Percentiles rank a stretch among this genome's conserved stretches.
Conservation (phyloP, 2,797 vertebrate species). For the Lithobates pipiens region DNA sequence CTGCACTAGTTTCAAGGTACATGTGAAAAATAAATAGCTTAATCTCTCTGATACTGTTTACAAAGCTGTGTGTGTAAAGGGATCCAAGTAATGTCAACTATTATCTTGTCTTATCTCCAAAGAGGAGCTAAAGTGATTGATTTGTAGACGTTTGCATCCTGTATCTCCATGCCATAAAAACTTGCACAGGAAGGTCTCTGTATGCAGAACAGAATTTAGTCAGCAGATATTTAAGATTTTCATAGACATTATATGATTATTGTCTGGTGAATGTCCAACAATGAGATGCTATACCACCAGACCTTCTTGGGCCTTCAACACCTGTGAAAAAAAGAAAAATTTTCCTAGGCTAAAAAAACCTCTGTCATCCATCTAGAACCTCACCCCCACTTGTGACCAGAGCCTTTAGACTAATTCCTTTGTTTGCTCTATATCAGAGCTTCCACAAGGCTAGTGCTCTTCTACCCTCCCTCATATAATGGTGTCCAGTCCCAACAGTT, state of each 20-base stretch:
- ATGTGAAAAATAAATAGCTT: constrained; percentile 19
- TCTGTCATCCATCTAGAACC: too few relatives aligned
- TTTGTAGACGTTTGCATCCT: neutral
- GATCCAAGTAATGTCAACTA: constrained; percentile 16
- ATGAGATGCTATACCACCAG: too few relatives aligned
- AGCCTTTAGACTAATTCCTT: too few relatives aligned
- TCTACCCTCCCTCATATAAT: too few relatives aligned
- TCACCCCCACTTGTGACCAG: too few relatives aligned
- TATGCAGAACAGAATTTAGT: neutral
- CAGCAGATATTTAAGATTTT: neutral
- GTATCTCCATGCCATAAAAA: neutral
- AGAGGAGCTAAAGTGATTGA: constrained; percentile 36
- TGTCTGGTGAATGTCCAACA: too few relatives aligned
- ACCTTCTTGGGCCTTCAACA: too few relatives aligned
- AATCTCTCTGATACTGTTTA: constrained; percentile 36
- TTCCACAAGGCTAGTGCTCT: too few relatives aligned
- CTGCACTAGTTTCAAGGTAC: neutral
- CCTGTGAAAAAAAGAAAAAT: too few relatives aligned
- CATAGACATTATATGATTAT: neutral
- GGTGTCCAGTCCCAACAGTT: too few relatives aligned
- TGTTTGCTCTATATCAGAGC: too few relatives aligned
- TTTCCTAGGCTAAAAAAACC: too few relatives aligned
- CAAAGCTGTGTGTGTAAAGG: constrained; percentile 35
- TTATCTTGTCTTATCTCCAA: constrained; percentile 39
- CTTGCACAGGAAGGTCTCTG: neutral